A percentile compares a stretch with the other conserved stretches of the same genome.
phyloP scores from a whole-genome alignment of 2,797 vertebrate genomes.

The Ctenochaetus hawaiiensis region DNA sequence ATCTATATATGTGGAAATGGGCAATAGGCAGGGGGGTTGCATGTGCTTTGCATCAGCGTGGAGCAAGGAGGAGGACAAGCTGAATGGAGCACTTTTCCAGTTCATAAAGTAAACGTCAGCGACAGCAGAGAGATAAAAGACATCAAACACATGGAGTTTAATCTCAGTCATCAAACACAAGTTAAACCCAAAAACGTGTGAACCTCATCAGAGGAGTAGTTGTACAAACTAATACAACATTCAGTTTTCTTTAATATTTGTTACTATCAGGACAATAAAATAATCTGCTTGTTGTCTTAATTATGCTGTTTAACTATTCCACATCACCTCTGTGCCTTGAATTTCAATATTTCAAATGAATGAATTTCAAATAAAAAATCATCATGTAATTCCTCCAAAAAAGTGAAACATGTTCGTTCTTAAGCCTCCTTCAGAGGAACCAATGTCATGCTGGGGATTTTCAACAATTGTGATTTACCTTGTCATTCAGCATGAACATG shows the following conservation, averaged over 20 bases:
- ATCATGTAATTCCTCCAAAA: conserved; percentile 34
- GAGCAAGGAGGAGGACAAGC: conserved; percentile 57
- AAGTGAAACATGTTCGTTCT: conserved; percentile 65
- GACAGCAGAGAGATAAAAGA: conserved; percentile 64
- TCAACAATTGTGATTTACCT: conserved; percentile 50
- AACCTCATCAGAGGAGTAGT: conserved; percentile 37
- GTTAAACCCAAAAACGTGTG: neutral
- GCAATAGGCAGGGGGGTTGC: conserved; percentile 53
- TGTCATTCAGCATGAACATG: conserved; percentile 45
- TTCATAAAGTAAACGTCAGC: conserved; percentile 85
- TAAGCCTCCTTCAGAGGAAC: conserved; percentile 37
- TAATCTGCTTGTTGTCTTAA: conserved; percentile 45
- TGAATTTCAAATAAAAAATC: conserved; percentile 4
- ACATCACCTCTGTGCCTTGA: conserved; percentile 39
- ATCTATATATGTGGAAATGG: conserved; percentile 55
- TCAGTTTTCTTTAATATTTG: conserved; percentile 5
- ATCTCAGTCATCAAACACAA: conserved; percentile 11
- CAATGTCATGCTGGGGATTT: conserved; percentile 43
- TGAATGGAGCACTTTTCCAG: conserved; percentile 78
- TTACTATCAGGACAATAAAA: conserved; percentile 49
- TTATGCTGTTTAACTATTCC: conserved; percentile 3
- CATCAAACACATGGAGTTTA: conserved; percentile 27
- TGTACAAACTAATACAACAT: conserved; percentile 15
- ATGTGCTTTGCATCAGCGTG: conserved; percentile 69
- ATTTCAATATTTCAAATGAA: conserved; percentile 8